These are phyloP conservation scores for Goniozus legneri DNA, from an alignment of 1,140 invertebrate species.

Conservation along the genomic window DNA sequence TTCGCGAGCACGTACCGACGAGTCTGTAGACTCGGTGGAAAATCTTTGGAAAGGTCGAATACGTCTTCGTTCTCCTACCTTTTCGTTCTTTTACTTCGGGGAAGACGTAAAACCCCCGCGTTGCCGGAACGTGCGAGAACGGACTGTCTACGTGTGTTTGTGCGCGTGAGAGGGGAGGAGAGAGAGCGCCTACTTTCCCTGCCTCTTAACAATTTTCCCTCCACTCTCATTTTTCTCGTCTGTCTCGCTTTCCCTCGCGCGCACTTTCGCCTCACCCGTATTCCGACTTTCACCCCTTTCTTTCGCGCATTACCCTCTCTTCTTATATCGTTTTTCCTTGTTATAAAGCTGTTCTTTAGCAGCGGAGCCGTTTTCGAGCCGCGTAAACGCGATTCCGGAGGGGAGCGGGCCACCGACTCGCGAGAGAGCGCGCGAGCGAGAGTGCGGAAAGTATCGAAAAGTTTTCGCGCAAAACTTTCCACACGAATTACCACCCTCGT, in stretches of 20 bases:
- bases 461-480: constrained; percentile 21
- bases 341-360: constrained; percentile 8
- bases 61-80: background rate
- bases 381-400: constrained; percentile 8
- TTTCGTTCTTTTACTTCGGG: too few species aligned
- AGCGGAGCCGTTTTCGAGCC: constrained; percentile 2
- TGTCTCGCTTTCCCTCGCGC: constrained; percentile 1
- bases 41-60: background rate
- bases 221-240: background rate
- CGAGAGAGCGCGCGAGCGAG: too few species aligned
- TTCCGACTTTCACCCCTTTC: background rate
- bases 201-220: background rate
- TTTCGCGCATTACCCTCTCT: background rate
- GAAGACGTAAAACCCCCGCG: too few species aligned
- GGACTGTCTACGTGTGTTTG: too few species aligned
- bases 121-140: too few species aligned
- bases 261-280: background rate
- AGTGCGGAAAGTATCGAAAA: constrained; percentile 21
- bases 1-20: background rate
- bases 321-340: constrained; percentile 9
- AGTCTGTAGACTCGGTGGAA: background rate
- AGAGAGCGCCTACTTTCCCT: background rate
- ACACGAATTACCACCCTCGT: constrained; percentile 16
- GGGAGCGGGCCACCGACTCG: too few species aligned
- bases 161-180: too few species aligned